phyloP scores from a whole-genome alignment of 2,797 vertebrate species.

The Pipistrellus kuhlii region DNA sequence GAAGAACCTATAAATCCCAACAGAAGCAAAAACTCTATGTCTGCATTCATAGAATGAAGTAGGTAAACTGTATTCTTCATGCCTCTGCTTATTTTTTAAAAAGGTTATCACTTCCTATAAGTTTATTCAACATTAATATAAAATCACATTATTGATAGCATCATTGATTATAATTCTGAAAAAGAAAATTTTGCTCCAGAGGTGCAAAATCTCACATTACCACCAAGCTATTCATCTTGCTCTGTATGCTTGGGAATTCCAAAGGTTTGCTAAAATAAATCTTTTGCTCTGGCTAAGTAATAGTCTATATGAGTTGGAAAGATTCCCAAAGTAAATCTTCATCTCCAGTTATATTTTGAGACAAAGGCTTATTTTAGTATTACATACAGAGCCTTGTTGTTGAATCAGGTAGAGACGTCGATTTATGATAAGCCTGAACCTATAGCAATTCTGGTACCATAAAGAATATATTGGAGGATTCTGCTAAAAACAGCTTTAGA shows the following conservation, averaged over 20 bases:
- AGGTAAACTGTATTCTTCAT: background rate
- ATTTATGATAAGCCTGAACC: constrained; percentile 63
- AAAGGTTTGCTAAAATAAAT: constrained; percentile 31
- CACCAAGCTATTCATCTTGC: background rate
- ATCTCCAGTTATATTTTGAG: constrained; percentile 41
- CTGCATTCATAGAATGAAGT: background rate
- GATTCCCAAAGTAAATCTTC: constrained; percentile 56
- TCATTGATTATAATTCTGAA: background rate
- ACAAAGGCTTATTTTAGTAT: constrained; percentile 31
- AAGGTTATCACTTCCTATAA: background rate
- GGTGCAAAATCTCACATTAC: background rate
- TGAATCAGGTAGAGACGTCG: constrained; percentile 49
- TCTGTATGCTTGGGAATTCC: background rate
- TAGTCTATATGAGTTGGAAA: background rate
- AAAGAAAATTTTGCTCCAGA: background rate
- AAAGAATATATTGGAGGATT: constrained; percentile 35
- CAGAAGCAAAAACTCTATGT: background rate
- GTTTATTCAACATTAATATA: constrained; percentile 21
- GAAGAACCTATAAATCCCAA: background rate
- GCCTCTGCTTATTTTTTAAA: background rate
- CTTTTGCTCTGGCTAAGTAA: background rate
- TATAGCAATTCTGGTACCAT: constrained; percentile 42
- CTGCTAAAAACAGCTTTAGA: constrained; percentile 50
- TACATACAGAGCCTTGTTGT: background rate
- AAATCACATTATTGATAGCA: background rate